phyloP scores from a whole-genome alignment of 2,888 invertebrate species.

The Glyphotaelius pellucidus region DNA sequence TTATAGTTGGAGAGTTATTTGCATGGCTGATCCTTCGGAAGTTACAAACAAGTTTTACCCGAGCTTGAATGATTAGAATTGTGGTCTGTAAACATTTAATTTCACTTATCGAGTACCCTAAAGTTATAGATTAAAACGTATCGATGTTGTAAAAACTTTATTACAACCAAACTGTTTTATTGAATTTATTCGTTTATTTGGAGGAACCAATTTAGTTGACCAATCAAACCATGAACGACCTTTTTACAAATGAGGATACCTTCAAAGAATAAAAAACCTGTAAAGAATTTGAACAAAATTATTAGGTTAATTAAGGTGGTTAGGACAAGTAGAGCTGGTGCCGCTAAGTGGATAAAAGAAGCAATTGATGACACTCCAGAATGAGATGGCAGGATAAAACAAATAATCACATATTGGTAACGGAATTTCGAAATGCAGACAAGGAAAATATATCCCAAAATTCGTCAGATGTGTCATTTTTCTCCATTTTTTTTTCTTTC shows the following conservation, averaged over 20 bases:
- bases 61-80: neutral
- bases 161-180: neutral
- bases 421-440: too few relatives aligned
- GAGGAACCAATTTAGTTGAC: too few relatives aligned
- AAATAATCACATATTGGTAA: too few relatives aligned
- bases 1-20: neutral
- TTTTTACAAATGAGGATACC: neutral
- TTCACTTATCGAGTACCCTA: constrained; percentile 2
- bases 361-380: neutral
- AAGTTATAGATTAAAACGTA: neutral
- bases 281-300: neutral
- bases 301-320: neutral
- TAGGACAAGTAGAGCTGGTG: neutral
- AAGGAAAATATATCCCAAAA: too few relatives aligned
- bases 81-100: constrained; percentile 3
- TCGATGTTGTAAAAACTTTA: neutral
- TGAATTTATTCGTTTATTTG: neutral
- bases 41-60: neutral
- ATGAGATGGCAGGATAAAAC: neutral
- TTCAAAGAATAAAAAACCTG: neutral
- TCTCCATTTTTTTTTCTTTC: too few relatives aligned
- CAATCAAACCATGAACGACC: neutral
- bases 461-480: too few relatives aligned
- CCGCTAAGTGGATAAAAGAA: neutral
- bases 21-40: neutral